Percentiles rank a stretch among this genome's conserved stretches.
These are phyloP conservation scores for Drosophila buzzatii DNA, from an alignment of 2,888 invertebrate genomes.

Conservation along the genomic window DNA sequence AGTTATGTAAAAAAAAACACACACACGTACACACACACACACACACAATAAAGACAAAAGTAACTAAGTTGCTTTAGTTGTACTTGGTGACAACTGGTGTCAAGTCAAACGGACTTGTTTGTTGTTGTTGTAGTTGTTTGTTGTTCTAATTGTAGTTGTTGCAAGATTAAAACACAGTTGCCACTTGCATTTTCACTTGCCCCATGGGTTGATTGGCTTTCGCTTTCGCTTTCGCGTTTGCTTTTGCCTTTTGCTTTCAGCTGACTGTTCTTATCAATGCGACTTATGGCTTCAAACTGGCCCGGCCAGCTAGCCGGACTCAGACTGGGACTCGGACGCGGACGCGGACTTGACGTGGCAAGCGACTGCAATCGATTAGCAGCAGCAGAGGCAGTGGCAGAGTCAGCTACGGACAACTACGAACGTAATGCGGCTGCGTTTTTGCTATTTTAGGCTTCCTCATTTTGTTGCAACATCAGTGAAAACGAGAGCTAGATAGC, in stretches of 20 bases:
- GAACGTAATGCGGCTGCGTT: slow-evolving; percentile 59
- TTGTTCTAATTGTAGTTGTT: slow-evolving; percentile 20
- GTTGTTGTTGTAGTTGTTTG: neutral
- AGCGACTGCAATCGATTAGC: slow-evolving; percentile 56
- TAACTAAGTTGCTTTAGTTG: slow-evolving; percentile 9
- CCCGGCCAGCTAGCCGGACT: slow-evolving; percentile 42
- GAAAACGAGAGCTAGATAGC: slow-evolving; percentile 6
- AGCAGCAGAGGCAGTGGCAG: slow-evolving; percentile 28
- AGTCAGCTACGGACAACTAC: slow-evolving; percentile 29
- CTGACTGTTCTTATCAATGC: slow-evolving; percentile 68
- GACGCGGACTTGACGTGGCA: slow-evolving; percentile 12
- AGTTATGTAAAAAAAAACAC: neutral
- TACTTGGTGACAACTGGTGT: neutral
- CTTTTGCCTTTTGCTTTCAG: slow-evolving; percentile 32
- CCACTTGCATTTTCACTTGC: slow-evolving; percentile 37
- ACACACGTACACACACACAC: neutral
- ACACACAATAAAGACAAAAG: neutral
- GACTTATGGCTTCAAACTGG: slow-evolving; percentile 75
- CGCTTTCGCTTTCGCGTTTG: slow-evolving; percentile 28
- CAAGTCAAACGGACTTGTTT: neutral
- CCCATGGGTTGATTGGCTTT: slow-evolving; percentile 21
- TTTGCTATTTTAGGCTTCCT: slow-evolving; percentile 78
- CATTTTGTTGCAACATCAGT: slow-evolving; percentile 66
- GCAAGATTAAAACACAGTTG: slow-evolving; percentile 32
- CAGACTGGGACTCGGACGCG: slow-evolving; percentile 10